Percentiles rank a stretch among this genome's conserved stretches.
Evolutionary conservation across 1,140 invertebrate genomes (phyloP).

Genomic region (Arctopsyche grandis): DNA sequence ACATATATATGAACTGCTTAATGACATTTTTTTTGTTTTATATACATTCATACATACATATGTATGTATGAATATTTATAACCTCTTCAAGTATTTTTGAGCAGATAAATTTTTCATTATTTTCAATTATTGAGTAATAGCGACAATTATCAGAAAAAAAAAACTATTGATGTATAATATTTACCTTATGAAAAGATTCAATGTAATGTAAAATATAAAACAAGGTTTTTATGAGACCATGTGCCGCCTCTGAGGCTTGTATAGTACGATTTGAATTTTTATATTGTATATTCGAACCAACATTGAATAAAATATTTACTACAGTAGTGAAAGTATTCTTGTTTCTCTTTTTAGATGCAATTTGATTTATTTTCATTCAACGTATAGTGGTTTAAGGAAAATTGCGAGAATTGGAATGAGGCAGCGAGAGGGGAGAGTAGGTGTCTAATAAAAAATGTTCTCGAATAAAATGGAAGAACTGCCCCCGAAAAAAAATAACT

Average conservation of each 20-base stretch:
- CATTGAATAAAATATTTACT: neutral
- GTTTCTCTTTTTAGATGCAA: neutral
- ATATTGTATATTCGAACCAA: neutral
- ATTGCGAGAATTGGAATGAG: no score
- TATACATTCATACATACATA: neutral
- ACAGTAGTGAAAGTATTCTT: neutral
- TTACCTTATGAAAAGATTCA: no score
- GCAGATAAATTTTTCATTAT: no score
- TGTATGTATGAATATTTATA: neutral
- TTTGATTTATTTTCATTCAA: slow-evolving; percentile 12
- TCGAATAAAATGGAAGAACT: neutral
- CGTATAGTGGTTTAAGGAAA: no score
- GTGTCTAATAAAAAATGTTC: neutral
- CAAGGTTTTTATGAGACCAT: neutral
- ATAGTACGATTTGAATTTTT: neutral
- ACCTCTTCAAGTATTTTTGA: neutral
- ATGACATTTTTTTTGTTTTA: no score
- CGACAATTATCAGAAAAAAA: neutral
- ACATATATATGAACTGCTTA: no score
- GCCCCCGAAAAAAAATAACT: neutral
- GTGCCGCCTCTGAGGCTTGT: neutral
- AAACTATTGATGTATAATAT: neutral
- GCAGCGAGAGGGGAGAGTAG: neutral
- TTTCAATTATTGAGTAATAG: no score
- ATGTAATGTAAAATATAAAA: neutral